phyloP scores from a whole-genome alignment of 1,140 invertebrate species.

The Mamestra configurata region DNA sequence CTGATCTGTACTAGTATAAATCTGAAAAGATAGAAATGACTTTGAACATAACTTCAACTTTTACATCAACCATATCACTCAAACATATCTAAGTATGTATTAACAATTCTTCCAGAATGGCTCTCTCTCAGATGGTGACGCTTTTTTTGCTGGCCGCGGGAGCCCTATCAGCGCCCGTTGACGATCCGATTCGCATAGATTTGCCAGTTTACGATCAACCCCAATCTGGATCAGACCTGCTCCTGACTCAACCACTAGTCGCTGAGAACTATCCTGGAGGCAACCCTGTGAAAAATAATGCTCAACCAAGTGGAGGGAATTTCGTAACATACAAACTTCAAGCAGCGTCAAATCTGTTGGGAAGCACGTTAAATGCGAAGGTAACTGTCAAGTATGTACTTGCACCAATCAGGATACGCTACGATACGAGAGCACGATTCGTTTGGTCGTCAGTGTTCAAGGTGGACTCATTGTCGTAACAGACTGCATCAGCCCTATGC shows the following conservation, averaged over 20 bases:
- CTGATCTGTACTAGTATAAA: too few species aligned
- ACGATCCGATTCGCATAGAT: conserved; percentile 78
- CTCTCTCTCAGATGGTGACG: conserved; percentile 30
- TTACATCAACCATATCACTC: too few species aligned
- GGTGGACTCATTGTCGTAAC: too few species aligned
- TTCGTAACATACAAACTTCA: conserved; percentile 57
- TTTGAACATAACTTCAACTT: too few species aligned
- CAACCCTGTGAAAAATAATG: conserved; percentile 41
- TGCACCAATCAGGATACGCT: too few species aligned
- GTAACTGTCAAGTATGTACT: not conserved
- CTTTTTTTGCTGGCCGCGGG: conserved; percentile 56
- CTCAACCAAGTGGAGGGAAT: conserved; percentile 43
- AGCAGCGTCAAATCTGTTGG: conserved; percentile 40
- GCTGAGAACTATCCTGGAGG: conserved; percentile 71
- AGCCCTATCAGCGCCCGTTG: conserved; percentile 63
- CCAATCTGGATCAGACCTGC: conserved; percentile 51
- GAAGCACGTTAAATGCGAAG: conserved; percentile 50
- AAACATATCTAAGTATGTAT: not conserved
- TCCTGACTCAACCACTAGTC: conserved; percentile 59
- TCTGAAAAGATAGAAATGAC: too few species aligned
- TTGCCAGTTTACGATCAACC: conserved; percentile 78
- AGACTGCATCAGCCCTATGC: too few species aligned
- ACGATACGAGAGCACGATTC: too few species aligned
- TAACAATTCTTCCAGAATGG: conserved; percentile 69
- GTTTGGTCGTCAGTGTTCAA: too few species aligned